These are phyloP conservation scores for Cepphus grylle DNA, from an alignment of 2,113 vertebrate genomes.

Conservation along the genomic window DNA sequence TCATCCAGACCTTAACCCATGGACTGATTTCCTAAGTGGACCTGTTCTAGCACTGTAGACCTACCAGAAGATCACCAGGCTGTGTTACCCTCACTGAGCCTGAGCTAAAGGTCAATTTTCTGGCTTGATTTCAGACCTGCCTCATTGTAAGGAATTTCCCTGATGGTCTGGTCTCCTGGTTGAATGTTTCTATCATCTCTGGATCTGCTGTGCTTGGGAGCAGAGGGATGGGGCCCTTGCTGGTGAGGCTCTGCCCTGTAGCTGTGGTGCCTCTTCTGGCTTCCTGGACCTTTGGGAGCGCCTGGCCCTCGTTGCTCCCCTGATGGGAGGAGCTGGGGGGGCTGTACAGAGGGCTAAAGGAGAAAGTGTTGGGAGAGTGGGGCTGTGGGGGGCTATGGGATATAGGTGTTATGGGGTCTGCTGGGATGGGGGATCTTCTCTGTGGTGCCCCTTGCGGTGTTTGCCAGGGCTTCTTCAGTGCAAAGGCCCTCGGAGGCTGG, in stretches of 20 bases:
- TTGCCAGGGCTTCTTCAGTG: neutral
- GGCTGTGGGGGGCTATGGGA: neutral
- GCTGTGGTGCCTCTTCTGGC: neutral
- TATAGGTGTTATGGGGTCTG: neutral
- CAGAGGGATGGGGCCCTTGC: neutral
- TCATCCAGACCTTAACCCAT: accelerated
- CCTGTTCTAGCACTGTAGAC: neutral
- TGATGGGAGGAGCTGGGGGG: neutral
- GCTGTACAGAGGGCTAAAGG: neutral
- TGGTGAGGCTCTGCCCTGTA: neutral
- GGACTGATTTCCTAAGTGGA: neutral
- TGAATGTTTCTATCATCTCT: accelerated
- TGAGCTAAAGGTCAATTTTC: neutral
- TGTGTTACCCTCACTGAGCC: neutral
- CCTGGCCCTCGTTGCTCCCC: neutral
- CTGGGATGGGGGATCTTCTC: neutral
- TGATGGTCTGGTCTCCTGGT: neutral
- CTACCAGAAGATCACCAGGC: neutral
- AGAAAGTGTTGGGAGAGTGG: neutral
- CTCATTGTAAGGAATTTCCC: neutral
- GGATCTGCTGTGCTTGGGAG: accelerated
- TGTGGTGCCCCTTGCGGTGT: neutral
- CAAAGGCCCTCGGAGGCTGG: neutral
- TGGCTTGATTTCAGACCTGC: neutral
- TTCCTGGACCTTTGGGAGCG: neutral